Conservation (phyloP, 2,797 vertebrate genomes). For the Nasua narica region DNA sequence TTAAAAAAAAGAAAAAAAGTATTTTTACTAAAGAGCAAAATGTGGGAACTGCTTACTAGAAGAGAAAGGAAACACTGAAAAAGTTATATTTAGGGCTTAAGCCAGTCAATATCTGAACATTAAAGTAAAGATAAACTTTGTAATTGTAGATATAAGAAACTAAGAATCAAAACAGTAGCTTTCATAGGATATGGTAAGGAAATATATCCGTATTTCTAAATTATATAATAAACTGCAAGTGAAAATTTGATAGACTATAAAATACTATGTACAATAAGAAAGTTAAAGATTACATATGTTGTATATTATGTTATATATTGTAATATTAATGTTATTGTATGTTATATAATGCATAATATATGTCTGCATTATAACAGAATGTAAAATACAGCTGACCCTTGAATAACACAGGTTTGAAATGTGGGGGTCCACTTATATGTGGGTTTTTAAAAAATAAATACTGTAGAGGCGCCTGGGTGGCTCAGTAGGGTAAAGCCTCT, state of each 20-base stretch:
- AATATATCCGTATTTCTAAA: background rate
- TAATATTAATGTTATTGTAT: background rate
- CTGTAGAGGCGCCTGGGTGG: no score
- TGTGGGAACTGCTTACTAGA: background rate
- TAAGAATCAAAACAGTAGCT: background rate
- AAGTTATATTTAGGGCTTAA: background rate
- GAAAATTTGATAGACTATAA: background rate
- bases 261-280: background rate
- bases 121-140: background rate
- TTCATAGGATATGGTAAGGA: background rate
- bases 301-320: background rate
- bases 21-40: background rate
- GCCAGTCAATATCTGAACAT: background rate
- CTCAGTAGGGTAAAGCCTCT: no score
- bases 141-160: background rate
- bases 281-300: background rate
- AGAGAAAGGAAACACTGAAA: constrained; percentile 38
- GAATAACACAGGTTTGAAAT: background rate
- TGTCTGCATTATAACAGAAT: background rate
- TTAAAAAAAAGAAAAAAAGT: background rate
- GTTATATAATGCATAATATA: background rate
- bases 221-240: background rate
- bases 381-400: background rate
- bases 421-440: background rate
- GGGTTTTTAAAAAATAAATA: background rate